Evolutionary conservation across 2,113 vertebrate genomes (phyloP).

Genomic region (Scopus umbretta): DNA sequence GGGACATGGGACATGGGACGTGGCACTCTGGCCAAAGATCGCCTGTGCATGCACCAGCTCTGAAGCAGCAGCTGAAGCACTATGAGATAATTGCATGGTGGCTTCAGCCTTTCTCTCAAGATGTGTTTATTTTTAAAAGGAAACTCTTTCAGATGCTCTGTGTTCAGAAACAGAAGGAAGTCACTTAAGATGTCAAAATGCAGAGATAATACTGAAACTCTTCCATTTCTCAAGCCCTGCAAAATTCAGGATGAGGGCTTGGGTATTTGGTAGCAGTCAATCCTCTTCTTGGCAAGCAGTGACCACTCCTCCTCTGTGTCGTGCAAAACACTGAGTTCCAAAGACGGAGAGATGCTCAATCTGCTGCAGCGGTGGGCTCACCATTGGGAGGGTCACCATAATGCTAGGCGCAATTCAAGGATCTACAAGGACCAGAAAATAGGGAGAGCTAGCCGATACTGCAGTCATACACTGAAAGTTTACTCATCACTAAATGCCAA

Average conservation of each 20-base stretch:
- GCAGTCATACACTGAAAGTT: not conserved
- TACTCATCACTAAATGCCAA: accelerated
- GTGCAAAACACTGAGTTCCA: not conserved
- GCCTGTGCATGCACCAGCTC: accelerated
- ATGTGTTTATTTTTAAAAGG: not conserved
- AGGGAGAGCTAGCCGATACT: accelerated
- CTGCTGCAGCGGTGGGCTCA: not conserved
- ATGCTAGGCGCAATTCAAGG: accelerated
- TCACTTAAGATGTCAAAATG: not conserved
- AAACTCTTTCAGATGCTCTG: not conserved
- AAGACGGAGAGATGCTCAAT: not conserved
- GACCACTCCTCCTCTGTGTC: not conserved
- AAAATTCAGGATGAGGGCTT: not conserved
- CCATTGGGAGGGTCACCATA: not conserved
- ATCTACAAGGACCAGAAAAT: not conserved
- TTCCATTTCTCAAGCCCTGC: not conserved
- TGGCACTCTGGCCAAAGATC: not conserved
- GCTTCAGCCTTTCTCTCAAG: not conserved
- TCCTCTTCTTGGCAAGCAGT: not conserved
- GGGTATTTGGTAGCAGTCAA: not conserved
- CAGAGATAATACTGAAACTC: not conserved
- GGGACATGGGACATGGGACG: too few species aligned
- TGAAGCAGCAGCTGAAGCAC: not conserved
- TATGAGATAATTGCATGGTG: accelerated
- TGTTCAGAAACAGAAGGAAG: not conserved